Conservation (phyloP, 2,113 vertebrate species). For the Ardeotis arabs region DNA sequence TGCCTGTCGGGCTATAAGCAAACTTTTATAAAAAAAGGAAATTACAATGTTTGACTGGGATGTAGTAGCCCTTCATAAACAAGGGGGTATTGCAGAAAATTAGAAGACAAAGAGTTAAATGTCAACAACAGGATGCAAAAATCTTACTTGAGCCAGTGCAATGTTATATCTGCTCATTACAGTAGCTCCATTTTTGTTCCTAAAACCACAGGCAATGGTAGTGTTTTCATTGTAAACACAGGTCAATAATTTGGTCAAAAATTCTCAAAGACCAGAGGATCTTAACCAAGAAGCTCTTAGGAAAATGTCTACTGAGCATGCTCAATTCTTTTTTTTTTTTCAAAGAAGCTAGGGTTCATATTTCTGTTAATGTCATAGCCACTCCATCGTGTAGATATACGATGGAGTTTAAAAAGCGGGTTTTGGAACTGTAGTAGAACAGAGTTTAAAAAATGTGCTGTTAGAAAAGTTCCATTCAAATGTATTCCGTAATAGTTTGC, state of each 20-base stretch:
- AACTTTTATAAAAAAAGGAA: slow-evolving; percentile 61
- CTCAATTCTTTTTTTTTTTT: not conserved
- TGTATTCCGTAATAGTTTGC: not conserved
- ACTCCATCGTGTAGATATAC: not conserved
- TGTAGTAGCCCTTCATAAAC: slow-evolving; percentile 24
- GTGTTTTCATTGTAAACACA: slow-evolving; percentile 7
- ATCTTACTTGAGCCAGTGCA: not conserved
- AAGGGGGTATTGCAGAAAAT: not conserved
- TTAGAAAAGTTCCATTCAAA: not conserved
- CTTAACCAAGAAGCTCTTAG: not conserved
- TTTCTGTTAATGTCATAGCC: not conserved
- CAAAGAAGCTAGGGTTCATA: not conserved
- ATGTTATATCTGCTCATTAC: not conserved
- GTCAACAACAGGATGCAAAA: not conserved
- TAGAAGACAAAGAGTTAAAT: slow-evolving; percentile 32
- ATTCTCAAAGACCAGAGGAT: not conserved
- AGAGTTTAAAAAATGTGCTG: not conserved
- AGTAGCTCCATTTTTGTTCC: not conserved
- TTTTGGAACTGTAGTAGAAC: not conserved
- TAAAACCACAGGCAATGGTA: not conserved
- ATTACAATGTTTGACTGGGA: slow-evolving; percentile 17
- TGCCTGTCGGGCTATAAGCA: slow-evolving; percentile 48
- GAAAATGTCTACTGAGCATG: not conserved
- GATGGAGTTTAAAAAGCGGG: not conserved
- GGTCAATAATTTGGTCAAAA: slow-evolving; percentile 3